Base-by-base conservation (phyloP, 2,797 vertebrate genomes). In the Neoniphon sammara region DNA sequence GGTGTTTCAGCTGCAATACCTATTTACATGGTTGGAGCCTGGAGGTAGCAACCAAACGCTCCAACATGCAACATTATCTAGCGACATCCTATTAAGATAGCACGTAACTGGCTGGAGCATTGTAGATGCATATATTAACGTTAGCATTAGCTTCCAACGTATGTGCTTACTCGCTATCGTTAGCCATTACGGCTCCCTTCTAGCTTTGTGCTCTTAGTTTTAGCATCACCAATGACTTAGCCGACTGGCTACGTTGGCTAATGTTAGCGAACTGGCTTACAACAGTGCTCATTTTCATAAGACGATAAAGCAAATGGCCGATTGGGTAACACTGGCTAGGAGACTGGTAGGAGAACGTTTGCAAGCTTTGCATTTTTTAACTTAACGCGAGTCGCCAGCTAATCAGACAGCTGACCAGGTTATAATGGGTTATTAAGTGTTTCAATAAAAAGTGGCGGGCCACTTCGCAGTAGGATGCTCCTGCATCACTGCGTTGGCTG, bases 281-380 rank as follows among this genome's bases (percentile, higher is more conserved):
- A 62, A 69, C 36, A 6, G 36, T 59, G 74, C 77, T 84, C 31
- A 66, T 85, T 74, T 17, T 80, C 63, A 66, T 30, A 70, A 73
- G 63, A 58, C 67, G 77, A 70, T 81, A 74, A 89, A 86, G 87
- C 90, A 92, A 91, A 92, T 88, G 88, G 86, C 82, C 89, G 87
- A 89, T 89, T 87, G 67, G 46, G 74, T 50, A 83, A 89, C 85
- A 90, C 85, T 42, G 66, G 73, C 66, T 50, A 58, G 52, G 65
- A 18, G 20, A 0, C 1, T 36, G 50, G 10, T 21, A 50, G n/a
- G 2, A 50, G 2, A 50, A 11, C 47, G 15, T 17, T 46, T 46
- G 15, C 4, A 46, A 17, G 44, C 44, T 46, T 44, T 44, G 2
- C 42, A 15, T 17, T 15, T 15, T 46, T 17, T 17, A 46, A 5